Conservation (phyloP, 2,113 vertebrate species). For the Corythoichthys intestinalis region DNA sequence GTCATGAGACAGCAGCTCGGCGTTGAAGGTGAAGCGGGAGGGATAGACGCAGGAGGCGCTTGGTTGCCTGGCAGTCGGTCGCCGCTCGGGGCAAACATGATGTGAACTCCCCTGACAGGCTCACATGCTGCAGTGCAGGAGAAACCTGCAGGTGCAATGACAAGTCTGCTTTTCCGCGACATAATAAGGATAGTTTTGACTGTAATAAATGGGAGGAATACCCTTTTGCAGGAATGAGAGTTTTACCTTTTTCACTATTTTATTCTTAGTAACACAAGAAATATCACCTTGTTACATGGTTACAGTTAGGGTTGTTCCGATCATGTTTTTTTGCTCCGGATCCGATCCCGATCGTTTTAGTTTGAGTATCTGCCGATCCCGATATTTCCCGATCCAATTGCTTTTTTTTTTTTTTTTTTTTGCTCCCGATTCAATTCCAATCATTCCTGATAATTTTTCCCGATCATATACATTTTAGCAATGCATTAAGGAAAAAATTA, state of each 20-base stretch:
- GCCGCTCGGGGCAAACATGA: constrained; percentile 30
- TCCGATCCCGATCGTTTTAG: too few relatives aligned
- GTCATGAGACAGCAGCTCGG: constrained; percentile 6
- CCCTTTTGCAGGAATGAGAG: neutral
- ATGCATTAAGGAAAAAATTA: too few relatives aligned
- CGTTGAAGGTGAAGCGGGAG: constrained; percentile 35
- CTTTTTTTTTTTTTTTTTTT: too few relatives aligned
- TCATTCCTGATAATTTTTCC: too few relatives aligned
- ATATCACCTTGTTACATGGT: neutral
- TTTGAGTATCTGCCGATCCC: too few relatives aligned
- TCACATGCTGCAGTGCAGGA: constrained; percentile 45
- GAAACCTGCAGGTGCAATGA: constrained; percentile 32
- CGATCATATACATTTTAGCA: too few relatives aligned
- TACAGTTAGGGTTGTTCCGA: neutral
- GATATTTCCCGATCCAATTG: too few relatives aligned
- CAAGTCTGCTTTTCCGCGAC: neutral
- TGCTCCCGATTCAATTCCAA: too few relatives aligned
- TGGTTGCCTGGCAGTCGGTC: constrained; percentile 28
- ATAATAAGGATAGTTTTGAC: neutral
- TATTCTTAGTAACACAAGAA: neutral
- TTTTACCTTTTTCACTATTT: neutral
- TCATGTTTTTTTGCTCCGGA: too few relatives aligned
- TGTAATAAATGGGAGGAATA: neutral
- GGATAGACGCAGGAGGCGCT: constrained; percentile 16
- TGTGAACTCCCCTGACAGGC: constrained; percentile 34